Percentiles rank a stretch among this genome's conserved stretches.
Evolutionary conservation across 1,140 invertebrate genomes (phyloP).

Genomic region (Campoletis sonorensis): DNA sequence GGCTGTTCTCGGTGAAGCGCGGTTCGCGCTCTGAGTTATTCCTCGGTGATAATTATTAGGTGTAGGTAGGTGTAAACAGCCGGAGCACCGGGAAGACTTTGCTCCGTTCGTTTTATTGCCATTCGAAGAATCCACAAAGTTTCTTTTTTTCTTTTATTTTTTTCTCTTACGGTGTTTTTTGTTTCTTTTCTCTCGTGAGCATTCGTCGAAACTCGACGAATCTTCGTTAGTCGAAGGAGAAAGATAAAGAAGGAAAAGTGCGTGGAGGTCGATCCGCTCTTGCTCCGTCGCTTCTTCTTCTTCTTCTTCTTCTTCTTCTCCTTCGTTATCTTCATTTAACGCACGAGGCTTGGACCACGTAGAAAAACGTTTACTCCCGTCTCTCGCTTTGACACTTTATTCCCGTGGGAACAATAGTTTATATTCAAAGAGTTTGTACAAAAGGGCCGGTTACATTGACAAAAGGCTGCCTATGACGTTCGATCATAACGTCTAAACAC

Average conservation of each 20-base stretch:
- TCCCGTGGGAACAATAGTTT: slow-evolving; percentile 10
- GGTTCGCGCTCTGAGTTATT: slow-evolving; percentile 44
- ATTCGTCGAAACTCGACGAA: slow-evolving; percentile 21
- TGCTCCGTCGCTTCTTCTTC: neutral
- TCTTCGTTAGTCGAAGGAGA: neutral
- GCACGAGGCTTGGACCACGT: slow-evolving; percentile 3
- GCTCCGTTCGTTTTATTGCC: slow-evolving; percentile 53
- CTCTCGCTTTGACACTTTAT: neutral
- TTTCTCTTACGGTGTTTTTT: neutral
- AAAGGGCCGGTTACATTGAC: slow-evolving; percentile 37
- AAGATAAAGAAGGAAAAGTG: slow-evolving; percentile 30
- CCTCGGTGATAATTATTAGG: slow-evolving; percentile 60
- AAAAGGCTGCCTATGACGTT: slow-evolving; percentile 54
- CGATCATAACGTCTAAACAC: slow-evolving; percentile 52
- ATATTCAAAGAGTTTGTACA: neutral
- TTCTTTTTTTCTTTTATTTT: slow-evolving; percentile 10
- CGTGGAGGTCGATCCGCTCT: neutral
- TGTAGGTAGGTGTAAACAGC: slow-evolving; percentile 57
- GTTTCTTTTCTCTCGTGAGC: neutral
- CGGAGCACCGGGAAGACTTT: slow-evolving; percentile 43
- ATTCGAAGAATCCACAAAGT: slow-evolving; percentile 55
- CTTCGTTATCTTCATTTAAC: slow-evolving; percentile 28
- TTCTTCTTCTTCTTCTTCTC: slow-evolving; percentile 10
- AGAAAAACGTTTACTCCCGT: slow-evolving; percentile 3
- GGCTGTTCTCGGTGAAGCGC: neutral